Percentiles rank a stretch among this genome's conserved stretches.
Conservation (phyloP, 2,797 vertebrate species). For the Champsocephalus esox region DNA sequence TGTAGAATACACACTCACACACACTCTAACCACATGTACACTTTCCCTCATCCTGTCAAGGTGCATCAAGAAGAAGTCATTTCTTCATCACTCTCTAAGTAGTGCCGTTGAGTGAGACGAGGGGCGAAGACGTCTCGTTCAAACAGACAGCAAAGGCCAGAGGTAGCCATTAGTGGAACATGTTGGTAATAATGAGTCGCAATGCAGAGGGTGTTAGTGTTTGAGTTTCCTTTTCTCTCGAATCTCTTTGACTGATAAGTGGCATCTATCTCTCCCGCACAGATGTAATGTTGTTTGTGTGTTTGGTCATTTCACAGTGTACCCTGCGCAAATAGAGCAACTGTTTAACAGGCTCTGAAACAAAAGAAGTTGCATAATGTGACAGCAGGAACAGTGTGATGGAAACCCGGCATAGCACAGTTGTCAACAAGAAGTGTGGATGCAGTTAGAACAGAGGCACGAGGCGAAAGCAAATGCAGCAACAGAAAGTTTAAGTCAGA, state of each 20-base stretch:
- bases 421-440: slow-evolving; percentile 19
- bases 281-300: slow-evolving; percentile 34
- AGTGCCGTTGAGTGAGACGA: slow-evolving; percentile 59
- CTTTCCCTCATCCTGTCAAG: slow-evolving; percentile 66
- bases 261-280: slow-evolving; percentile 35
- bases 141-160: slow-evolving; percentile 56
- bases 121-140: slow-evolving; percentile 42
- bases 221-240: slow-evolving; percentile 66
- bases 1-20: slow-evolving; percentile 16
- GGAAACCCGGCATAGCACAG: slow-evolving; percentile 6
- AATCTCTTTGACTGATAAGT: slow-evolving; percentile 64
- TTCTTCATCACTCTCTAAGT: slow-evolving; percentile 65
- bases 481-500: neutral
- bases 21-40: slow-evolving; percentile 47
- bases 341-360: slow-evolving; percentile 23
- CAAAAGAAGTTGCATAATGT: slow-evolving; percentile 30
- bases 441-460: neutral
- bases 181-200: slow-evolving; percentile 65
- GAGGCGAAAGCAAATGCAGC: neutral
- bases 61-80: slow-evolving; percentile 61
- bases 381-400: slow-evolving; percentile 6
- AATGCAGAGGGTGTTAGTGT: slow-evolving; percentile 54
- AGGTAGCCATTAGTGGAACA: slow-evolving; percentile 70
- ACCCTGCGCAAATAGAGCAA: slow-evolving; percentile 44
- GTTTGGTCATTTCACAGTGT: slow-evolving; percentile 49